Conservation (phyloP, 2,797 vertebrate species). For the Eutrigla gurnardus region DNA sequence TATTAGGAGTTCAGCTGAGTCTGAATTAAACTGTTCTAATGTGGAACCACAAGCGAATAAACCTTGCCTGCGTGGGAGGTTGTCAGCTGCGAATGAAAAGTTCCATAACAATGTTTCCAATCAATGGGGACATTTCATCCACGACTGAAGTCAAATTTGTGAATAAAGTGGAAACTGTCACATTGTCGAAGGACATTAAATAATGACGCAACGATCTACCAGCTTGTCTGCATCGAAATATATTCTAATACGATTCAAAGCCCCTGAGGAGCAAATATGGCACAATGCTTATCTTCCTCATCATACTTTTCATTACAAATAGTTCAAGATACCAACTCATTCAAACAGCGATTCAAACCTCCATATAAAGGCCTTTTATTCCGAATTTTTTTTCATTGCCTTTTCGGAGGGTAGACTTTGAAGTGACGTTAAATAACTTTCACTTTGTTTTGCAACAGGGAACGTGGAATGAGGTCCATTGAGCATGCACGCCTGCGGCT, state of each 20-base stretch:
- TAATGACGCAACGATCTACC: conserved; percentile 5
- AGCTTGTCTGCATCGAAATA: conserved; percentile 1
- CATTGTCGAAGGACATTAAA: conserved; percentile 2
- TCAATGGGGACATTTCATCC: conserved; percentile 3
- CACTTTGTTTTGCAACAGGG: conserved; percentile 8
- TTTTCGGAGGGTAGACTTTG: background rate
- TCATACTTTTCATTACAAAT: conserved; percentile 5
- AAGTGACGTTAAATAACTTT: conserved; percentile 5
- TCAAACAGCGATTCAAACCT: conserved; percentile 9
- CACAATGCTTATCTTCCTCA: conserved; percentile 6
- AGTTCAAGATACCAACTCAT: background rate
- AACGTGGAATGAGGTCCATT: conserved; percentile 3
- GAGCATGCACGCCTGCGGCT: background rate
- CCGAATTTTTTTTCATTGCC: background rate
- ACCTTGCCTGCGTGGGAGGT: conserved; percentile 11
- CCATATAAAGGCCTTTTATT: background rate
- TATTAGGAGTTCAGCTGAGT: conserved; percentile 18
- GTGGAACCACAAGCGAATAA: conserved; percentile 21
- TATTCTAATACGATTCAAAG: conserved; percentile 6
- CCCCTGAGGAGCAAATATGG: conserved; percentile 11
- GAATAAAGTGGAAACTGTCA: background rate
- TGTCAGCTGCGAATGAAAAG: conserved; percentile 24
- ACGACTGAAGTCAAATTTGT: conserved; percentile 13
- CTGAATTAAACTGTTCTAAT: conserved; percentile 7
- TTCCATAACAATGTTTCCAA: background rate